Evolutionary conservation across 2,797 vertebrate genomes (phyloP), one percentile per base, ranked within the genome.

Genomic region (Hipposideros larvatus): DNA sequence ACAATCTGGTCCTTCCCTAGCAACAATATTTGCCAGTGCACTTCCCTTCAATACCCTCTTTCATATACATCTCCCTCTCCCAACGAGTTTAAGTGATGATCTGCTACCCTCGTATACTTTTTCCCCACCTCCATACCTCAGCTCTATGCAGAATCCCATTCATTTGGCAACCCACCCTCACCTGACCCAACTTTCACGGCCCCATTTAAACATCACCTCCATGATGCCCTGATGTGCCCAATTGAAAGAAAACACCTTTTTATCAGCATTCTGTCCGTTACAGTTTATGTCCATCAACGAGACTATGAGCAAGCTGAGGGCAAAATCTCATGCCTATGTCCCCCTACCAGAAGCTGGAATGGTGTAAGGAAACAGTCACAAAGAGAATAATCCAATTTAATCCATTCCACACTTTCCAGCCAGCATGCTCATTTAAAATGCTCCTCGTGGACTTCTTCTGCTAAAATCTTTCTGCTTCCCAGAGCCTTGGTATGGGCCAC

Each of bases 381-480:
- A 84, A 63, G 43, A 59, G 13, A 86, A 68, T 15, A 75, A 80
- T 26, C 83, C 41, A 66, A 59, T 51, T 66, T 53, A 86, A 71
- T 59, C 46, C 53, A 55, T 13, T n/a, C 57, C 68, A 82, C 16
- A 59, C 21, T 55, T 85, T 41, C 43, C 3, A 26, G 87, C 9
- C 26, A 22, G 57, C 14, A 11, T 65, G 18, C 13, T 34, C 43
- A 53, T 16, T 74, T 41, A 73, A 70, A 89, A 94, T 14, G 63
- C 43, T 31, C 19, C 31, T 19, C 26, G 5, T 46, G 79, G 65
- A 95, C 88, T 63, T 90, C 59, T 70, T 57, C 65, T 65, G 55
- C 84, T 92, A 87, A 96, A 92, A 75, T 73, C 63, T 48, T 82
- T 53, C 71, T 26, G 11, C 31, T 82, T 24, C 57, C 87, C 63